These are phyloP conservation scores for Catagonus wagneri DNA, from an alignment of 2,113 vertebrate genomes.

Conservation along the genomic window DNA sequence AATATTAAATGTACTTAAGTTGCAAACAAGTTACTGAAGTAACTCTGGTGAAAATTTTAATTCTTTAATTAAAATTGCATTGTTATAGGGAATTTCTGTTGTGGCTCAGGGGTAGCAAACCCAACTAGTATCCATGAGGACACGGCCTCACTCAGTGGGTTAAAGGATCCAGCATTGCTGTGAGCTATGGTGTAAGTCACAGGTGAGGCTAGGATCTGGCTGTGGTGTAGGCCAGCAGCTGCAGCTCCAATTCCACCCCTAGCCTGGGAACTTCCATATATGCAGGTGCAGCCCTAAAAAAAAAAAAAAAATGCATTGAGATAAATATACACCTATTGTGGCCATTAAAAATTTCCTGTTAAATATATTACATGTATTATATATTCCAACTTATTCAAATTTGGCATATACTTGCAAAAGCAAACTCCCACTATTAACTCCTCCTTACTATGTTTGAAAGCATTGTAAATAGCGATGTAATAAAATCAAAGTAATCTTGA, in stretches of 20 bases:
- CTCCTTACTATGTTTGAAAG: constrained; percentile 67
- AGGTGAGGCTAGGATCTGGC: no score
- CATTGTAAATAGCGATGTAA: constrained; percentile 74
- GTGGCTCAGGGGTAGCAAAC: no score
- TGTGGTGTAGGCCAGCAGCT: no score
- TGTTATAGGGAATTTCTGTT: no score
- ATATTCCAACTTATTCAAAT: constrained; percentile 73
- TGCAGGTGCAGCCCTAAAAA: no score
- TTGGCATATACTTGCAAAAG: constrained; percentile 65
- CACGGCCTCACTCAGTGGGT: no score
- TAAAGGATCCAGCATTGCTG: no score
- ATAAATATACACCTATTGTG: constrained; percentile 55
- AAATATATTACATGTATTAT: constrained; percentile 66
- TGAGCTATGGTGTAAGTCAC: no score
- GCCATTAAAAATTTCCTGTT: constrained; percentile 65
- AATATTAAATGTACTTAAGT: constrained; percentile 48
- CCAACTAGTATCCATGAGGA: no score
- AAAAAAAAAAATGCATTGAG: constrained; percentile 4
- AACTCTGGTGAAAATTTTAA: constrained; percentile 48
- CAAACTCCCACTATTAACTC: constrained; percentile 59
- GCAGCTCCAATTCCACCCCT: no score
- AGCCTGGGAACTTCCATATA: no score
- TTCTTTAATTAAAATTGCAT: constrained; percentile 63
- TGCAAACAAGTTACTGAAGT: constrained; percentile 37
- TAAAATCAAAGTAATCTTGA: constrained; percentile 81